Conservation (phyloP, 2,113 vertebrate genomes). For the Sceloporus tristichus region DNA sequence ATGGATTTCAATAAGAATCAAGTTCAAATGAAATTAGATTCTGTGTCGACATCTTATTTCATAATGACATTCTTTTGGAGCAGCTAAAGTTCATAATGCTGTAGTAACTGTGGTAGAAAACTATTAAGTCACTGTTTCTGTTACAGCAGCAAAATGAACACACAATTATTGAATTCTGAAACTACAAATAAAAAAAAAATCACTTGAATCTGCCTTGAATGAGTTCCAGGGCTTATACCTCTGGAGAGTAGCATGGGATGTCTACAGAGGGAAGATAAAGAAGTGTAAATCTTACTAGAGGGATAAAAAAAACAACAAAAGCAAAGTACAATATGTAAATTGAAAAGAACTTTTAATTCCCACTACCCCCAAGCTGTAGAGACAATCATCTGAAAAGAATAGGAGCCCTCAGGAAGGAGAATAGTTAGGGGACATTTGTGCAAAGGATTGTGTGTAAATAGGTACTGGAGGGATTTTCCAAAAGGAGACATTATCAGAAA, state of each 20-base stretch:
- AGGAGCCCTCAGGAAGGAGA: background rate
- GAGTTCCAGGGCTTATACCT: background rate
- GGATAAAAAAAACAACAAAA: background rate
- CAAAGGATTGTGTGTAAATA: background rate
- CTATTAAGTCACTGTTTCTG: background rate
- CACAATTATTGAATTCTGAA: constrained; percentile 16
- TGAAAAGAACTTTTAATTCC: background rate
- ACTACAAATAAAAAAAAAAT: constrained; percentile 1
- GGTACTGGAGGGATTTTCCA: background rate
- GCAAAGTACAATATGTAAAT: background rate
- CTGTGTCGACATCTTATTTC: constrained; percentile 16
- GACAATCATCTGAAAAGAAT: background rate
- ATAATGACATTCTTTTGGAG: constrained; percentile 11
- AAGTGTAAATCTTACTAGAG: constrained; percentile 14
- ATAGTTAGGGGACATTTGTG: background rate
- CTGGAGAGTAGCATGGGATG: background rate
- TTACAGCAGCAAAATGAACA: constrained; percentile 11
- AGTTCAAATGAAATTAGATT: constrained; percentile 24
- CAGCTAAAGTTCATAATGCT: background rate
- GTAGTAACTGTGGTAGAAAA: constrained; percentile 1
- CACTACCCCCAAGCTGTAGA: background rate
- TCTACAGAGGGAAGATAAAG: constrained; percentile 15
- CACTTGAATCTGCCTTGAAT: constrained; percentile 15
- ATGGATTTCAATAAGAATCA: background rate
- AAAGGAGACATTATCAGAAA: background rate